These are phyloP conservation scores for Heliconius hewitsoni DNA, from an alignment of 1,140 invertebrate genomes.

Conservation along the genomic window DNA sequence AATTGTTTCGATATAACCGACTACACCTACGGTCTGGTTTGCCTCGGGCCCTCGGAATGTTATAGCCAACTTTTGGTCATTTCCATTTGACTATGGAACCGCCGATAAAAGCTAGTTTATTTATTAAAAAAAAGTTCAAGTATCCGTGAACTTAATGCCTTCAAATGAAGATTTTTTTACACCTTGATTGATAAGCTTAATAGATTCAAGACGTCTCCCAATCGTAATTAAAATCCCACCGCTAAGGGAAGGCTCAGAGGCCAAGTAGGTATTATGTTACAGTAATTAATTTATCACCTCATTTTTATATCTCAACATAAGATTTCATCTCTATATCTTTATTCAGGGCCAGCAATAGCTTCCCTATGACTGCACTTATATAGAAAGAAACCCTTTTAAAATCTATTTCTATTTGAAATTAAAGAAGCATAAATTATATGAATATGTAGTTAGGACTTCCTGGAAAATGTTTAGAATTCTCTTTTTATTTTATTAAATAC, in stretches of 20 bases:
- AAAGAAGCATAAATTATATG: constrained; percentile 38
- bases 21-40: too few species aligned
- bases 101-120: not conserved
- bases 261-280: not conserved
- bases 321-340: constrained; percentile 26
- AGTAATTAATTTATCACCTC: constrained; percentile 4
- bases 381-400: constrained; percentile 33
- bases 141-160: not conserved
- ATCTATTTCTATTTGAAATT: constrained; percentile 39
- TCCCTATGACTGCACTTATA: constrained; percentile 29
- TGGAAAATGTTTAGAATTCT: constrained; percentile 39
- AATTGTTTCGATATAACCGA: too few species aligned
- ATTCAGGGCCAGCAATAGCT: constrained; percentile 31
- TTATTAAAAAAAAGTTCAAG: not conserved
- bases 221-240: not conserved
- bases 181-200: not conserved
- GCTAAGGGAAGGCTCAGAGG: not conserved
- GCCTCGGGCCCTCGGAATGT: too few species aligned
- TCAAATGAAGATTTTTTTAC: not conserved
- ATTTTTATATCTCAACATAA: constrained; percentile 13
- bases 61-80: too few species aligned
- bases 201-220: not conserved
- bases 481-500: constrained; percentile 52
- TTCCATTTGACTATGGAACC: too few species aligned
- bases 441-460: constrained; percentile 42